phyloP scores from a whole-genome alignment of 2,888 invertebrate genomes.

The Gisinianus flammeolus region DNA sequence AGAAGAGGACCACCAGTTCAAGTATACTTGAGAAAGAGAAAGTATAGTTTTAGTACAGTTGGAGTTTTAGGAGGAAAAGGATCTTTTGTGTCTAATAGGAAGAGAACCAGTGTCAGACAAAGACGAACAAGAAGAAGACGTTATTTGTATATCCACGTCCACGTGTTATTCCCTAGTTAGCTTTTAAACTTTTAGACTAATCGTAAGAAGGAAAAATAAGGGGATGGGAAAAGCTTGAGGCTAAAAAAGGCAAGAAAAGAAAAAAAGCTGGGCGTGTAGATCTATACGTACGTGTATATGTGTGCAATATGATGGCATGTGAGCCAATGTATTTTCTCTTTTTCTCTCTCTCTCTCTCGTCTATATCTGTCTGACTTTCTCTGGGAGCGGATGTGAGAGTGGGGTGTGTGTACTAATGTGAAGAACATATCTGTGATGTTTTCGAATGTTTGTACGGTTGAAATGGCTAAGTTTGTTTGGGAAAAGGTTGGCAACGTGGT shows the following conservation, averaged over 20 bases:
- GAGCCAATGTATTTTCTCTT: not conserved
- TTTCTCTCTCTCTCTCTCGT: too few relatives aligned
- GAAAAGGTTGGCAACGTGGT: not conserved
- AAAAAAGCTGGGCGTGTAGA: not conserved
- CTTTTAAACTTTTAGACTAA: constrained; percentile 22
- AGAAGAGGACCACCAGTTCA: not conserved
- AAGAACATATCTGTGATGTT: too few relatives aligned
- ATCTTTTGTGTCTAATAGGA: not conserved
- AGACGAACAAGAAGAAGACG: not conserved
- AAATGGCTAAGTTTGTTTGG: not conserved
- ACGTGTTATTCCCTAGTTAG: constrained; percentile 23
- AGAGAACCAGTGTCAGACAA: not conserved
- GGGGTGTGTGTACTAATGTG: not conserved
- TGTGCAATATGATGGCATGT: not conserved
- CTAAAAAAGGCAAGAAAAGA: not conserved
- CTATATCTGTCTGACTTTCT: too few relatives aligned
- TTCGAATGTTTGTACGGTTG: not conserved
- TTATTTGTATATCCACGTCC: not conserved
- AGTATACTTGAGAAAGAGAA: not conserved
- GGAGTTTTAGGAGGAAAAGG: not conserved
- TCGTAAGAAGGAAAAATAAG: constrained; percentile 12
- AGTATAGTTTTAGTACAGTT: not conserved
- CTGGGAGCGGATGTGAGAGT: not conserved
- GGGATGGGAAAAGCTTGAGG: constrained; percentile 4
- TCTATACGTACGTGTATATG: not conserved